Percentiles rank a stretch among this genome's conserved stretches.
phyloP scores from a whole-genome alignment of 2,888 invertebrate genomes.

The Mylabris sibirica region DNA sequence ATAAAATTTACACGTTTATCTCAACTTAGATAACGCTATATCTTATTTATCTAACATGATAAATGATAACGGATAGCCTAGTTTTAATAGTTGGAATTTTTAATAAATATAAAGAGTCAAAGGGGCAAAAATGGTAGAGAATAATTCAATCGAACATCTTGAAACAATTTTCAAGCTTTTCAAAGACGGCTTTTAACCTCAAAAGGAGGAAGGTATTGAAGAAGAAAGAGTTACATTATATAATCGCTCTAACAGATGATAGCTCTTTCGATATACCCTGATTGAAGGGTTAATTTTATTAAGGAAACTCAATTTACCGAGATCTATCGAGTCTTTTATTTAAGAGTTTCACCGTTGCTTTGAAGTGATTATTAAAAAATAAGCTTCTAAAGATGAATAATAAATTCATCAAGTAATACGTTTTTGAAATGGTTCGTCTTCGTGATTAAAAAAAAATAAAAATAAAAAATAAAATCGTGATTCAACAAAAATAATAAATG shows the following conservation, averaged over 20 bases:
- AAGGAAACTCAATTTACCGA: conserved; percentile 42
- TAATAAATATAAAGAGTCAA: background rate
- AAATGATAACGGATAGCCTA: conserved; percentile 12
- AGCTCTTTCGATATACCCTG: conserved; percentile 38
- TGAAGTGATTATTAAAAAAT: conserved; percentile 40
- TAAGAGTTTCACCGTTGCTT: conserved; percentile 35
- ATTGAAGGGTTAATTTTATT: conserved; percentile 46
- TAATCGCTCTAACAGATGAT: conserved; percentile 31
- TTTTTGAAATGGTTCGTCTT: conserved; percentile 15
- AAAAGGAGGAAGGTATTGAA: conserved; percentile 32
- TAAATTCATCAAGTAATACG: conserved; percentile 30
- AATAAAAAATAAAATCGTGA: background rate
- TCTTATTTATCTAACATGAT: conserved; percentile 9
- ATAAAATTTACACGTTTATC: background rate
- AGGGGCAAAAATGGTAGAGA: background rate
- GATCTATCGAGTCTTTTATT: conserved; percentile 41
- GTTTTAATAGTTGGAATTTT: background rate
- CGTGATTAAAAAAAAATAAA: background rate
- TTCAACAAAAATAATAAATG: conserved; percentile 24
- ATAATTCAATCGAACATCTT: conserved; percentile 13
- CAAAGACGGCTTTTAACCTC: conserved; percentile 27
- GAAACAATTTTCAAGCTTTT: conserved; percentile 23
- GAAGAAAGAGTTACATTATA: conserved; percentile 35
- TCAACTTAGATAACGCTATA: background rate
- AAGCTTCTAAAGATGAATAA: conserved; percentile 36